These are phyloP conservation scores for Pristionchus maxplancki DNA, from an alignment of 2,888 invertebrate genomes.

Conservation along the genomic window DNA sequence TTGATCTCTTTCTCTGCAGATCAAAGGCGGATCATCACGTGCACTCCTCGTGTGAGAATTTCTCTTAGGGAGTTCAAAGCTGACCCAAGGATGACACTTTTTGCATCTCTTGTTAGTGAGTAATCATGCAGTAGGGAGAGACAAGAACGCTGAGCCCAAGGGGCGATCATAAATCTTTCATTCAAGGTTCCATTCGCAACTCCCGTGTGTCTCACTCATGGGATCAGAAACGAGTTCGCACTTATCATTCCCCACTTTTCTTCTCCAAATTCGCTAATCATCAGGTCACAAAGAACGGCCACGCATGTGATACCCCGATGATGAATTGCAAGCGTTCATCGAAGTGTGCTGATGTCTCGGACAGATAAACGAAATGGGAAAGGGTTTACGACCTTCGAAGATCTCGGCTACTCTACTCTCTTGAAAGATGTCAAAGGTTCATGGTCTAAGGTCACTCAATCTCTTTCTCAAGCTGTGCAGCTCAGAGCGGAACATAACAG, in stretches of 20 bases:
- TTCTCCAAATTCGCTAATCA: neutral
- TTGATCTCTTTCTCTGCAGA: neutral
- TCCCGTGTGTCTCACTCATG: neutral
- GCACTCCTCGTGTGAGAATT: neutral
- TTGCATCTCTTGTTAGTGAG: too few relatives aligned
- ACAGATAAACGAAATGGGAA: neutral
- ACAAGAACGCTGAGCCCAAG: neutral
- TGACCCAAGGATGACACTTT: too few relatives aligned
- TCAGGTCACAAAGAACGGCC: neutral
- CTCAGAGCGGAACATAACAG: too few relatives aligned
- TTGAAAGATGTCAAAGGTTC: neutral
- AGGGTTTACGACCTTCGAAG: conserved; percentile 10
- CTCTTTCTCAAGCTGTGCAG: too few relatives aligned
- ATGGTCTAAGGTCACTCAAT: neutral
- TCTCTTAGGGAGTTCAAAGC: too few relatives aligned
- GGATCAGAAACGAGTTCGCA: conserved; percentile 23
- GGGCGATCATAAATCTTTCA: neutral
- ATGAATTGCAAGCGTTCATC: neutral
- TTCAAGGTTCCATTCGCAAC: neutral
- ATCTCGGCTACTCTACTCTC: neutral
- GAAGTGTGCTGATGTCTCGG: neutral
- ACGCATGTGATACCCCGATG: neutral
- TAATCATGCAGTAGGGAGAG: too few relatives aligned
- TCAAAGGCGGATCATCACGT: neutral
- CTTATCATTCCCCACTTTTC: neutral